Evolutionary conservation across 1,140 invertebrate genomes (phyloP).

Genomic region (Bursaphelenchus mucronatus): DNA sequence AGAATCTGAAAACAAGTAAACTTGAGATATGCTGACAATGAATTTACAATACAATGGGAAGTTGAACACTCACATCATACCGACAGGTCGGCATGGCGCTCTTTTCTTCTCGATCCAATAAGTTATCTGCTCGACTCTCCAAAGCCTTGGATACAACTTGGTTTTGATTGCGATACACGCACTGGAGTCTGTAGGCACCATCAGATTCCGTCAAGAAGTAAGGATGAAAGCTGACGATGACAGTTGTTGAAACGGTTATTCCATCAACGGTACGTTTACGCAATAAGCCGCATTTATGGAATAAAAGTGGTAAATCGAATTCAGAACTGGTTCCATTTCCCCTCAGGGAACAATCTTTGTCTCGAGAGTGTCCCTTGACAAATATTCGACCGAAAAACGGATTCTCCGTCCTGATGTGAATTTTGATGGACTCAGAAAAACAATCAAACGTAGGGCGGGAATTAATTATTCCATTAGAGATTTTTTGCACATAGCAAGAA

Average conservation of each 20-base stretch:
- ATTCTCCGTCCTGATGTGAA: background rate
- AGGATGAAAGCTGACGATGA: constrained; percentile 17
- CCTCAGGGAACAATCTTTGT: background rate
- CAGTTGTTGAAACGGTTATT: constrained; percentile 18
- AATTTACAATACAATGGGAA: no score
- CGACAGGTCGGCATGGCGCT: constrained; percentile 13
- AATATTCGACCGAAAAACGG: constrained; percentile 16
- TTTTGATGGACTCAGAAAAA: constrained; percentile 3
- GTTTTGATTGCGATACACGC: constrained; percentile 8
- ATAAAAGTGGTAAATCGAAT: constrained; percentile 6
- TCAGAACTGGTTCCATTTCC: background rate
- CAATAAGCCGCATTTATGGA: constrained; percentile 8
- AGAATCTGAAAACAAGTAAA: constrained; percentile 23
- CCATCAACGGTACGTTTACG: constrained; percentile 6
- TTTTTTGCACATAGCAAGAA: background rate
- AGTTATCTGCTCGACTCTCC: no score
- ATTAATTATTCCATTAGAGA: constrained; percentile 6
- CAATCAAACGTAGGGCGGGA: background rate
- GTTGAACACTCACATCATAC: constrained; percentile 14
- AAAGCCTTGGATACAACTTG: constrained; percentile 5
- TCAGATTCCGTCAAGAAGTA: constrained; percentile 27
- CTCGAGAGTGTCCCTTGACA: constrained; percentile 14
- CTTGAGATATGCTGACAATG: background rate
- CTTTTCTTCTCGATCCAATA: constrained; percentile 11
- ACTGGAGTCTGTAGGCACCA: constrained; percentile 23